Evolutionary conservation across 2,113 vertebrate genomes (phyloP), one percentile per base, ranked within the genome.

Genomic region (Oriolus oriolus): DNA sequence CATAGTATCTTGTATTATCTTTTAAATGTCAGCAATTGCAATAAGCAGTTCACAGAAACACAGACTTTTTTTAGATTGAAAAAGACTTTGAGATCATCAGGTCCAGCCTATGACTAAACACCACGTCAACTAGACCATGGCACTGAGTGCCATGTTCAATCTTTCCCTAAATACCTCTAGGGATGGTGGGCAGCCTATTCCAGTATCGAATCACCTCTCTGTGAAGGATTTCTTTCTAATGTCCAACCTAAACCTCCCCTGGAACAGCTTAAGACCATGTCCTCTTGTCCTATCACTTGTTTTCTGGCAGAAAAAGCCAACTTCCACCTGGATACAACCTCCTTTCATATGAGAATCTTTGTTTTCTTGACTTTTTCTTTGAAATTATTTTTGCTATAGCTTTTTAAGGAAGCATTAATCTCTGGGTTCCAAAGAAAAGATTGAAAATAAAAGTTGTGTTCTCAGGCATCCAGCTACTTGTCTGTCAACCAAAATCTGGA

Each of bases 281-380:
- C 26, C 8, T 60, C 33, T 66, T 66, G 39, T 28, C 24, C 42
- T n/a, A 17, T 28, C 0, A 0, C 13, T 52, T 45, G 23, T 8
- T 44, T 13, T 65, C 59, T 39, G 53, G n/a, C 11, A 68, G 53
- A 68, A 60, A 45, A 60, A 39, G 24, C 16, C 20, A n/a, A 60
- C 7, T 9, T 9, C 20, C 24, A 45, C 9, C 28, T 10, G 13
- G 24, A 52, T 33, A 60, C 24, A 60, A 26, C 3, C 6, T 45
- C 39, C 30, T n/a, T 68, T 47, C 33, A 26, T 35, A 26, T 4
- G 1, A 64, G 16, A 81, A 70, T 47, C 4, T 33, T 83, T 52
- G 24, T 11, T 57, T 71, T 66, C 28, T 42, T 45, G 10, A 20
- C 9, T 81, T 94, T 53, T 78, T 35, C 9, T 60, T 75, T 69